phyloP scores from a whole-genome alignment of 2,113 vertebrate genomes.

The Plecturocebus donacophilus region DNA sequence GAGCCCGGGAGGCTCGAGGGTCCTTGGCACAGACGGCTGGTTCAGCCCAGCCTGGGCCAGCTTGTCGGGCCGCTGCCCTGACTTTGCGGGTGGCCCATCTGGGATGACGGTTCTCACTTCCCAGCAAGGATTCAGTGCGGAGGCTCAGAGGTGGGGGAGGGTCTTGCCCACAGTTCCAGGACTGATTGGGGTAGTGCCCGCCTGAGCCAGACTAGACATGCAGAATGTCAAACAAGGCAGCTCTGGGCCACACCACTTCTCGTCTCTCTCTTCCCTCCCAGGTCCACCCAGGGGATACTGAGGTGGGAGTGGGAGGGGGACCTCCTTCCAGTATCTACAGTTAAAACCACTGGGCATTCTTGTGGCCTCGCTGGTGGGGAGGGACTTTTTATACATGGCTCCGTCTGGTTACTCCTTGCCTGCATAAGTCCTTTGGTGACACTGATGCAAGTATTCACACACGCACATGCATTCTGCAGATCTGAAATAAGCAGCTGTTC shows the following conservation, averaged over 20 bases:
- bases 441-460: neutral
- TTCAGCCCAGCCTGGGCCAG: neutral
- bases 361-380: neutral
- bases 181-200: neutral
- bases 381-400: neutral
- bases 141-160: neutral
- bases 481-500: neutral
- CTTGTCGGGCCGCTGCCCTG: rapidly evolving
- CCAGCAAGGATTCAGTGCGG: neutral
- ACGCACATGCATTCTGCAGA: neutral
- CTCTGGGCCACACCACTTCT: neutral
- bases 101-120: neutral
- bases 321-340: neutral
- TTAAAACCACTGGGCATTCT: neutral
- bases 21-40: neutral
- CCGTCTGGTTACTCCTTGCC: neutral
- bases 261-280: neutral
- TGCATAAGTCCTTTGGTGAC: neutral
- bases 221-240: neutral
- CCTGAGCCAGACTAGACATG: neutral
- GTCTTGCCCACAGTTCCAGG: neutral
- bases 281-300: neutral
- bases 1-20: rapidly evolving
- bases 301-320: neutral
- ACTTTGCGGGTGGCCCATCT: neutral